Conservation (phyloP, 2,888 invertebrate genomes). For the Gastracanthus pulcherrimus region DNA sequence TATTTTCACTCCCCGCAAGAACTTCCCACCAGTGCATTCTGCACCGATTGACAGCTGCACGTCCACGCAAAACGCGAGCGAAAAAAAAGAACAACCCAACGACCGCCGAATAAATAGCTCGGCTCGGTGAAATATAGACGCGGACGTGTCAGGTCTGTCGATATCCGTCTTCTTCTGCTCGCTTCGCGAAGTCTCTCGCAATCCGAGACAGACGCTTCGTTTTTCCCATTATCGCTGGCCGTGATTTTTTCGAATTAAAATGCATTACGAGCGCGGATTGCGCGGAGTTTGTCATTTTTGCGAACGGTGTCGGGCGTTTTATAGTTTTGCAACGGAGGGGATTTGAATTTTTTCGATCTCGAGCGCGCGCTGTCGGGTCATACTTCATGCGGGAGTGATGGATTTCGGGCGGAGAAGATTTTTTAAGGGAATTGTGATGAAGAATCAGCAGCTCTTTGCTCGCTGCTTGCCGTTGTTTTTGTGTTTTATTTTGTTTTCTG, state of each 20-base stretch:
- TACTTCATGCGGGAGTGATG: slow-evolving; percentile 24
- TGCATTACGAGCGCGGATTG: not conserved
- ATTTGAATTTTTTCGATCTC: slow-evolving; percentile 25
- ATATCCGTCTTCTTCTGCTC: slow-evolving; percentile 44
- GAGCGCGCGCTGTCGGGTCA: not conserved
- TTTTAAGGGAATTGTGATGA: too few relatives aligned
- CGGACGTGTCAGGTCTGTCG: slow-evolving; percentile 49
- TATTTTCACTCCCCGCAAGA: not conserved
- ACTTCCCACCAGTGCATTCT: not conserved
- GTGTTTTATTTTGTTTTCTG: too few relatives aligned
- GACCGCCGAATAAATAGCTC: slow-evolving; percentile 43
- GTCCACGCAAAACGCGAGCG: not conserved
- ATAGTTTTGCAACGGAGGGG: not conserved
- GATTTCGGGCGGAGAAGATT: too few relatives aligned
- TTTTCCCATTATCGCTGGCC: slow-evolving; percentile 23
- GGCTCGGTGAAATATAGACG: slow-evolving; percentile 40
- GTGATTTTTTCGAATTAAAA: slow-evolving; percentile 14
- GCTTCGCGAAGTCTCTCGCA: slow-evolving; percentile 4
- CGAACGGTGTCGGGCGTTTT: too few relatives aligned
- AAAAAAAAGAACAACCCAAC: not conserved
- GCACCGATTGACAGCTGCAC: not conserved
- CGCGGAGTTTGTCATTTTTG: not conserved
- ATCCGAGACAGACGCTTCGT: slow-evolving; percentile 8
- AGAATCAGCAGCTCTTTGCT: too few relatives aligned
- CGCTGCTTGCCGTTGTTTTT: too few relatives aligned